Evolutionary conservation across 2,113 vertebrate species (phyloP).

Genomic region (Microcebus murinus): DNA sequence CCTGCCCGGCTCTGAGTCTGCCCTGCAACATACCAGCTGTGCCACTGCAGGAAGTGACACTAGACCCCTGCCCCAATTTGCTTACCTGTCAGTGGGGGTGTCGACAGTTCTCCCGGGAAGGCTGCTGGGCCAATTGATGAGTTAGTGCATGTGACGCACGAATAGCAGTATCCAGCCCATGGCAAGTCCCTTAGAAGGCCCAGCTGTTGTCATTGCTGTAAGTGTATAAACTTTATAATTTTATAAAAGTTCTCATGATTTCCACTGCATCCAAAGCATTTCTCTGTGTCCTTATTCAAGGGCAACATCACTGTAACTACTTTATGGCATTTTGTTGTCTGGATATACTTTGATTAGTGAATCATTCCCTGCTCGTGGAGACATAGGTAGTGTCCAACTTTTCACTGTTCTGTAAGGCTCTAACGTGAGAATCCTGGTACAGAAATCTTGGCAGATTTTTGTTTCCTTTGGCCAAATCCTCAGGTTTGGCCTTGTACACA

Average conservation of each 20-base stretch:
- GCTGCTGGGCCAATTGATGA: not conserved
- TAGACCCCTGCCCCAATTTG: not conserved
- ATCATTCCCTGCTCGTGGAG: not conserved
- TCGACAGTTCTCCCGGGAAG: not conserved
- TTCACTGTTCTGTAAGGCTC: accelerated
- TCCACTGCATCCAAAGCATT: not conserved
- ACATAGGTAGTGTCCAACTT: not conserved
- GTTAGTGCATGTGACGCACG: accelerated
- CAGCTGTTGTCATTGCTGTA: not conserved
- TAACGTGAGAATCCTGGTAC: not conserved
- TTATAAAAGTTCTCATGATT: not conserved
- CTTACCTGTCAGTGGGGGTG: not conserved
- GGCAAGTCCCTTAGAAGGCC: not conserved
- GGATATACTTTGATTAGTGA: too few species aligned
- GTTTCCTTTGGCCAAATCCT: not conserved
- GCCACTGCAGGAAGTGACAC: not conserved
- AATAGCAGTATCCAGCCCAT: accelerated
- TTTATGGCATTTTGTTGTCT: not conserved
- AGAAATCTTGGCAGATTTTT: not conserved
- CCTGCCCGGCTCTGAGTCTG: not conserved
- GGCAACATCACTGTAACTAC: not conserved
- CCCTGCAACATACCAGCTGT: not conserved
- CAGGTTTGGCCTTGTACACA: too few species aligned
- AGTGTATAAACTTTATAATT: not conserved
- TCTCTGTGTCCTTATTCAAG: not conserved